Base-by-base conservation (phyloP, 2,113 vertebrate genomes). In the Recurvirostra avosetta region DNA sequence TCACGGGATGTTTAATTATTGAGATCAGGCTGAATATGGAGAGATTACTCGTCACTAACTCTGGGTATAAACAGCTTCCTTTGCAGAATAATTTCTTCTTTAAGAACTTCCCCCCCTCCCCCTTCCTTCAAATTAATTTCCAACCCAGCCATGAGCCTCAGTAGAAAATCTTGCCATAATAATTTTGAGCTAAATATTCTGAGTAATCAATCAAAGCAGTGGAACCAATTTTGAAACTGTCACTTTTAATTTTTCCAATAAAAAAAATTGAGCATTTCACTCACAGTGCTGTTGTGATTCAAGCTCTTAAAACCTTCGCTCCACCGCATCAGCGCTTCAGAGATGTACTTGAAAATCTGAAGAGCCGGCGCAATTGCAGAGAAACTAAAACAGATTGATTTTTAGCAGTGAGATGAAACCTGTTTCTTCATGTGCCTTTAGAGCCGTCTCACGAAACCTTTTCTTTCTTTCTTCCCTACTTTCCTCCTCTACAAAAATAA, bases 181-280 rank as follows among this genome's bases (percentile, higher is more conserved):
- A 21, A 96, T 91, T 94, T 88, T 40, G 70, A 96, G 79, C 34
- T 90, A 89, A 93, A 93, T 93, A 97, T 95, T 97, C 93, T 68
- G 71, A 68, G 94, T 79, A 94, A 96, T 96, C 96, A 96, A 94
- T 96, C 96, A 96, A 95, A 92, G 91, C 56, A 61, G 49, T 34
- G 86, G 84, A 92, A 93, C 86, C 92, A 92, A 96, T 96, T 95
- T 95, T 95, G 80, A 59, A 92, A 67, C 89, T 67, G 95, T 94
- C 91, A 82, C 94, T 94, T 97, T 88, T 91, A 89, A 96, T 96
- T 97, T 97, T 95, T 73, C 76, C 94, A 95, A 90, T 92, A 92
- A 94, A 92, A 95, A 81, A 85, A 80, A 68, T n/a, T 3, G 26
- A 96, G 74, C 82, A 80, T 91, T 97, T 90, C 65, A 87, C 70